phyloP scores from a whole-genome alignment of 1,140 invertebrate genomes.

The Brachionus rubens region DNA sequence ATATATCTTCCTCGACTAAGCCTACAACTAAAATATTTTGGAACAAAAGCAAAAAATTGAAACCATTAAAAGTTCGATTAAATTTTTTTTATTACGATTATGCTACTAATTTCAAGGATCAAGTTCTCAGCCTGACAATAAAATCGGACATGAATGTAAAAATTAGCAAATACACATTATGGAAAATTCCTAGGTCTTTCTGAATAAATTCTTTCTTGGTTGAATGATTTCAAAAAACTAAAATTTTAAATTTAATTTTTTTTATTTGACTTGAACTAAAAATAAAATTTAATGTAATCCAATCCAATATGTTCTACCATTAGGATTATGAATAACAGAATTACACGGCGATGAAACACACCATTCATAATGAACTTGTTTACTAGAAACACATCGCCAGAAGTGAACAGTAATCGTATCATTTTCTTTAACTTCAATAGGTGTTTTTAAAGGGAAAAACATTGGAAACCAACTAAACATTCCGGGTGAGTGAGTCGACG shows the following conservation, averaged over 20 bases:
- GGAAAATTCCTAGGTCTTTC: no score
- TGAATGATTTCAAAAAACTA: no score
- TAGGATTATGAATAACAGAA: constrained; percentile 73
- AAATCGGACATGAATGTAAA: no score
- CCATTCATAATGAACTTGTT: constrained; percentile 97
- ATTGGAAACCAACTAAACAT: constrained; percentile 98
- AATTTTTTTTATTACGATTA: no score
- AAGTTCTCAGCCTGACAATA: no score
- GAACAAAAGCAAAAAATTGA: no score
- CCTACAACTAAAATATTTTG: no score
- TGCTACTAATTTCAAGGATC: no score
- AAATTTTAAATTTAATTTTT: not conserved
- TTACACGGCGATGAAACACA: constrained; percentile 69
- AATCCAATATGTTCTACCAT: constrained; percentile 63
- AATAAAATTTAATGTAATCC: constrained; percentile 15
- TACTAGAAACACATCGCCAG: constrained; percentile 72
- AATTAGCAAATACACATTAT: no score
- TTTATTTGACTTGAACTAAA: not conserved
- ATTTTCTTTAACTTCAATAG: constrained; percentile 70
- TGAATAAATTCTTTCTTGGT: no score
- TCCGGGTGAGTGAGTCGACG: constrained; percentile 76
- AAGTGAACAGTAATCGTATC: constrained; percentile 76
- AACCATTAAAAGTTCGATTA: no score
- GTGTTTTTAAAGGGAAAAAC: constrained; percentile 82
- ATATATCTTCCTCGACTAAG: no score